phyloP scores from a whole-genome alignment of 2,888 invertebrate genomes.

The Dendrolimus pini region DNA sequence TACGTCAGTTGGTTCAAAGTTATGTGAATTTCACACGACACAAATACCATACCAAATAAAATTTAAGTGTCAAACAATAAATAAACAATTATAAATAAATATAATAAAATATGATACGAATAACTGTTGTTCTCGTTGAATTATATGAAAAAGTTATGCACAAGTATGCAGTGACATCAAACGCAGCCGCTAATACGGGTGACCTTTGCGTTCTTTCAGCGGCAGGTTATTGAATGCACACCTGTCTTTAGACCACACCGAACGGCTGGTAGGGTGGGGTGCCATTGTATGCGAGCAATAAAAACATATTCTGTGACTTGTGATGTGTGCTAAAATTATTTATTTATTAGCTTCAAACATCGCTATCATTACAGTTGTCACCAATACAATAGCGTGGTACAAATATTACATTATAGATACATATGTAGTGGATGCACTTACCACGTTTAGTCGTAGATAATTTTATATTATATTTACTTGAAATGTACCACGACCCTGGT shows the following conservation, averaged over 20 bases:
- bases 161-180: slow-evolving; percentile 18
- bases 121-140: neutral
- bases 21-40: neutral
- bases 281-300: neutral
- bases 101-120: neutral
- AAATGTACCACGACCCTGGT: no score
- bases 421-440: no score
- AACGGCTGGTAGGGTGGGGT: neutral
- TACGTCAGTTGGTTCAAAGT: neutral
- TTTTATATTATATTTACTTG: no score
- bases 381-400: no score
- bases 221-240: slow-evolving; percentile 8
- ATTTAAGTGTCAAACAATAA: neutral
- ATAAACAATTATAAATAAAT: neutral
- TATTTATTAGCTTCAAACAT: no score
- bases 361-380: no score
- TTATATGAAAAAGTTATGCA: neutral
- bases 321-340: no score
- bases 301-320: no score
- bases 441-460: no score
- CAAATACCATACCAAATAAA: neutral
- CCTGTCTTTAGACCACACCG: slow-evolving; percentile 8
- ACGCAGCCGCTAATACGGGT: slow-evolving; percentile 23
- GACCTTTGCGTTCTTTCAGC: slow-evolving; percentile 19
- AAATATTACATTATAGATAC: no score